phyloP scores from a whole-genome alignment of 2,797 vertebrate species.

The Enteromius treurensis region DNA sequence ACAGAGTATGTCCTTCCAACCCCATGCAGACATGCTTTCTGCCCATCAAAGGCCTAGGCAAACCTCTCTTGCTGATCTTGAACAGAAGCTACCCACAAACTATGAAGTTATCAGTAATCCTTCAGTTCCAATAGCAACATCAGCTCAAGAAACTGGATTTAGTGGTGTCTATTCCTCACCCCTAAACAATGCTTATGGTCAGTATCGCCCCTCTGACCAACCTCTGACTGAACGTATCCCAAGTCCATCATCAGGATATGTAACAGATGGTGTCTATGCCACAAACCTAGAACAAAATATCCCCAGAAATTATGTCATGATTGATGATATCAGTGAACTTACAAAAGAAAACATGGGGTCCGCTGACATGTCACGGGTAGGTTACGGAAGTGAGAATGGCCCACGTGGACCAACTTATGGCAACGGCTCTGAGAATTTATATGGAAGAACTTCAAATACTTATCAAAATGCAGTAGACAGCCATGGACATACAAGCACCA shows the following conservation, averaged over 20 bases:
- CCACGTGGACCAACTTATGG: conserved; percentile 83
- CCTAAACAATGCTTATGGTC: conserved; percentile 81
- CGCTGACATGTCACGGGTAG: conserved; percentile 69
- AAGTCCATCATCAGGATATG: conserved; percentile 86
- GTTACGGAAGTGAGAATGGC: conserved; percentile 82
- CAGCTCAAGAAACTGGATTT: conserved; percentile 79
- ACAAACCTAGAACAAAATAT: conserved; percentile 94
- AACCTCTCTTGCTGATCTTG: conserved; percentile 93
- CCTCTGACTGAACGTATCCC: conserved; percentile 80
- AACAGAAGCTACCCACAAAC: conserved; percentile 95
- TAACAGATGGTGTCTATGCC: conserved; percentile 89
- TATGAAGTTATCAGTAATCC: conserved; percentile 92
- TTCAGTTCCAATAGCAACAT: conserved; percentile 83
- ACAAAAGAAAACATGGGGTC: conserved; percentile 88
- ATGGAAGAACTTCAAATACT: conserved; percentile 82
- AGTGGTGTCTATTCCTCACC: conserved; percentile 77
- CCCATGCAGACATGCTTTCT: conserved; percentile 81
- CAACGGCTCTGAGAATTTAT: conserved; percentile 90
- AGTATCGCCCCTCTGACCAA: conserved; percentile 83
- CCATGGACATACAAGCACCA: conserved; percentile 79
- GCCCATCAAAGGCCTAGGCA: conserved; percentile 91
- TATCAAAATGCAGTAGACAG: conserved; percentile 81
- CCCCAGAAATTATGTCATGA: conserved; percentile 98
- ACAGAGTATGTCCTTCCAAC: conserved; percentile 81
- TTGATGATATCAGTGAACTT: conserved; percentile 97